Base-by-base conservation (phyloP, 1,140 invertebrate species). In the Chironomus striatipennis region DNA sequence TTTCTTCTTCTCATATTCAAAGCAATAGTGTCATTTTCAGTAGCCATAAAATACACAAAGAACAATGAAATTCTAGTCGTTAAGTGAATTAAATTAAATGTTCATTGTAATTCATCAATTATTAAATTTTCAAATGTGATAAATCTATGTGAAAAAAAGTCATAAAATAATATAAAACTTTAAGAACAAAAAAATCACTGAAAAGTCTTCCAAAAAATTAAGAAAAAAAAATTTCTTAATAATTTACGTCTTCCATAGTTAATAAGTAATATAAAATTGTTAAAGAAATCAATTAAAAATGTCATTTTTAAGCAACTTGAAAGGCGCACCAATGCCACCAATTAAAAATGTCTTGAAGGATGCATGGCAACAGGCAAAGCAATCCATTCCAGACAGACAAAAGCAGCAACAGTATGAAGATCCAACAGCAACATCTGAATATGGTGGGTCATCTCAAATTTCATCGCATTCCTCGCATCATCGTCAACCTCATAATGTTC, bases 291-390 rank as follows among this genome's bases (percentile, higher is more conserved):
- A 70, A 70, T 15, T 57, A 70, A 74, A 24, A 75, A 82, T 82
- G 81, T 79, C 81, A 77, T 82, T 82, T 77, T 78, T 82, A 78
- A 78, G 79, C 76, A 81, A 82, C 77, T 77, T 82, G 70, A 81
- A 81, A 77, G 79, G 80, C 73, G 78, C 78, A 57, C 77, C 74
- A 73, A 83, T 91, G 77, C 92, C 92, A 15, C 90, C 90, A 42
- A 80, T 93, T 70, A 86, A 87, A 77, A 91, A 91, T 78, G 88
- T 90, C 17, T 80, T 93, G 76, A 91, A 91, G 79, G 91, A 93
- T 73, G 90, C 90, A 2, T 89, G 91, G 87, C 91, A 93, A 81
- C 91, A 91, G 18, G 85, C 93, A 42, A 88, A 90, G 75, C 89
- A 91, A 77, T 87, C 89, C 78, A 87, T 93, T 80, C 93, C 93